Evolutionary conservation across 2,797 vertebrate genomes (phyloP).

Genomic region (Rhinoraja longicauda): DNA sequence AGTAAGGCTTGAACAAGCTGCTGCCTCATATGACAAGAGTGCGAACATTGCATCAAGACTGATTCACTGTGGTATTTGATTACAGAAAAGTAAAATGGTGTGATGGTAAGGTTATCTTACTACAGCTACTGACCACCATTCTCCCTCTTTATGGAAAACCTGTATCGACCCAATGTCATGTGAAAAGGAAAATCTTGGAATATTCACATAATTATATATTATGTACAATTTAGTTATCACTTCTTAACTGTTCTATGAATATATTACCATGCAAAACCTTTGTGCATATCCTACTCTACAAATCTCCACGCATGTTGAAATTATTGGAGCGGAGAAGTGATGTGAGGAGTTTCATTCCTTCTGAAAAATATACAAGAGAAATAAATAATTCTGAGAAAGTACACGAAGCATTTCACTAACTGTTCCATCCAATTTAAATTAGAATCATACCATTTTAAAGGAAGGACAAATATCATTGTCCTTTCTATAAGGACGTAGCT

Average conservation of each 20-base stretch:
- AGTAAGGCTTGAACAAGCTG: background rate
- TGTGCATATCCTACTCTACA: background rate
- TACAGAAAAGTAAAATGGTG: background rate
- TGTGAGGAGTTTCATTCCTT: background rate
- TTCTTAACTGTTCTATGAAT: background rate
- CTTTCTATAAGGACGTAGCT: background rate
- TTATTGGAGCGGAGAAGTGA: background rate
- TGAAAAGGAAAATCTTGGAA: background rate
- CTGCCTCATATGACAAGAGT: background rate
- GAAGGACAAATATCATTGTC: background rate
- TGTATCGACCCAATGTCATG: background rate
- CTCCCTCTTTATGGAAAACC: background rate
- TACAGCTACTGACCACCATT: background rate
- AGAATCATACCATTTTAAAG: background rate
- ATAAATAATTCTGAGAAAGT: background rate
- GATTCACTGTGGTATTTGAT: background rate
- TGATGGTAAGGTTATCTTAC: background rate
- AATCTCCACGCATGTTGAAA: background rate
- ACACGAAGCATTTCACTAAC: background rate
- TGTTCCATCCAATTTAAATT: background rate
- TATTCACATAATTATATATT: background rate
- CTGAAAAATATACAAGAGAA: background rate
- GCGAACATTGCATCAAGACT: background rate
- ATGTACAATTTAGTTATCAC: background rate
- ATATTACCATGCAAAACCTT: background rate